Evolutionary conservation across 2,888 invertebrate species (phyloP), one percentile per base, ranked within the genome.

Genomic region (Syrphus vitripennis): DNA sequence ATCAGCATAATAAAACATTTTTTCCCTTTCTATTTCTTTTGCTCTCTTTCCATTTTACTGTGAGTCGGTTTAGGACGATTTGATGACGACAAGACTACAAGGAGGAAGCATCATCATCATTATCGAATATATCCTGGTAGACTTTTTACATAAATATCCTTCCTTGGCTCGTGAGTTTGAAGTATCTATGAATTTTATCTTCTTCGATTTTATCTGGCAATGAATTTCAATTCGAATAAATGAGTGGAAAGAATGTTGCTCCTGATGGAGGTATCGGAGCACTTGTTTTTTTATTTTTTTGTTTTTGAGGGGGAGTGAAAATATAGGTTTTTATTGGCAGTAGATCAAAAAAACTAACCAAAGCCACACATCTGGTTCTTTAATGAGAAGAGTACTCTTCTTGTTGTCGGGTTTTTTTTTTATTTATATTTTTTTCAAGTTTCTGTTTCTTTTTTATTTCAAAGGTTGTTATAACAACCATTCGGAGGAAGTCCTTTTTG

Each of bases 131-230:
- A 42, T 63, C 40, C 50, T 34, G 34, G 34, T 14, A 50, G 67
- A 42, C 16, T 26, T 40, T 42, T 40, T 42, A 63, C 42, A 40
- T 67, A 67, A 50, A 67, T 67, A 21, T 67, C 19, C 34, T 50
- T 67, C 21, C 24, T 50, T 34, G 48, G 19, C 34, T 67, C 14
- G 24, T 50, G 50, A 50, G 24, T 50, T 50, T 67, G 48, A 67
- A 67, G 67, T 67, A 67, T 34, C 67, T 83, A 83, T 83, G 83
- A 83, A 83, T 83, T 83, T 83, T 79, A 79, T 81, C 74, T 57
- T 67, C 14, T 63, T 48, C 57, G 34, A 69, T 78, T 83, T 75
- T 83, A 21, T 55, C 70, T 65, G 63, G 63, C 79, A 70, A 83
- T 83, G 79, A 78, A 83, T 83, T 69, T 67, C 83, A 83, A 83